These are phyloP conservation scores for Columba guinea DNA, from an alignment of 2,797 vertebrate species.

Conservation along the genomic window DNA sequence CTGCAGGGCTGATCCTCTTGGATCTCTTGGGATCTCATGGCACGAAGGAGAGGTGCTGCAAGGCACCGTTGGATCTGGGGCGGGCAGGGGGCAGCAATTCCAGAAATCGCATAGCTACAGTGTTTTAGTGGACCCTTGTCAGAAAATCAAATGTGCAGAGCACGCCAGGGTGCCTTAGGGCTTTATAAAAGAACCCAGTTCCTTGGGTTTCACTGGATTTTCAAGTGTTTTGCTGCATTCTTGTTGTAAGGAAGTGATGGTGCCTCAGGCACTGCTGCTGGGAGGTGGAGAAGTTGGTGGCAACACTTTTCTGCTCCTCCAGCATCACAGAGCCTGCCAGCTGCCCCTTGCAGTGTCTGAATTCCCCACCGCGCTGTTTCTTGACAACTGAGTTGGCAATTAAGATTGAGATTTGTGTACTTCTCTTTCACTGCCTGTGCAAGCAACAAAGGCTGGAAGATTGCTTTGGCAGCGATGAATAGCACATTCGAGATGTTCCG, in stretches of 20 bases:
- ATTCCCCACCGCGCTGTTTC: not conserved
- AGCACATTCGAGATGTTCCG: not conserved
- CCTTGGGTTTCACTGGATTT: not conserved
- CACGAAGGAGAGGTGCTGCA: not conserved
- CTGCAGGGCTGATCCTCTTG: too few species aligned
- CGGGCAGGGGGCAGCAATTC: not conserved
- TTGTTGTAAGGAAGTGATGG: not conserved
- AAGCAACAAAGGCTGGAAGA: not conserved
- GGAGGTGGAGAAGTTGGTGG: not conserved
- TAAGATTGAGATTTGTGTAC: not conserved
- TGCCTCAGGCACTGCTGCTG: not conserved
- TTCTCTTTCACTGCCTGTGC: not conserved
- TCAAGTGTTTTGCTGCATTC: not conserved
- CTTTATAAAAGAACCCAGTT: not conserved
- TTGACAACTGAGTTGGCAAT: rapidly evolving
- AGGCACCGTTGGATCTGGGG: not conserved
- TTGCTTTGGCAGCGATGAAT: not conserved
- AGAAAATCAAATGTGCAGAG: not conserved
- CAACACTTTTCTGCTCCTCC: not conserved
- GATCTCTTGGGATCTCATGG: not conserved
- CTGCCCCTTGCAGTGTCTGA: not conserved
- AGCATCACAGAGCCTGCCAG: not conserved
- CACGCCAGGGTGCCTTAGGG: not conserved
- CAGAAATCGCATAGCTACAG: rapidly evolving
- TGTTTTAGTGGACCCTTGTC: not conserved